A percentile compares a stretch with the other conserved stretches of the same genome.
phyloP scores from a whole-genome alignment of 2,888 invertebrate species.

The Mesorhabditis spiculigera region DNA sequence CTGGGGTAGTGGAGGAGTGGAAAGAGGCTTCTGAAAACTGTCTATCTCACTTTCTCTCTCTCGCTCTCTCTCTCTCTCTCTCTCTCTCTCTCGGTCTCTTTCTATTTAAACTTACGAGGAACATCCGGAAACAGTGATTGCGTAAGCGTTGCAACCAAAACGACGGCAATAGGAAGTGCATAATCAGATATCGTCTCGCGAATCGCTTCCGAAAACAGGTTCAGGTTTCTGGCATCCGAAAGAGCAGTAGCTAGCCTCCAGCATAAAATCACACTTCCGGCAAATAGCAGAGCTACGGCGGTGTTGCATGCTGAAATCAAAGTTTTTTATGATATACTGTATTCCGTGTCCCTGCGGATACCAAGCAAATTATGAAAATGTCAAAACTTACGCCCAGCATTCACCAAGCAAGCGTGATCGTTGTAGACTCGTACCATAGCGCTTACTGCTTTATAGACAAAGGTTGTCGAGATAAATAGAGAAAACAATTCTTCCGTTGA shows the following conservation, averaged over 20 bases:
- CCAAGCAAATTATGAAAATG: not conserved
- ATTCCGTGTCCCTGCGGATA: not conserved
- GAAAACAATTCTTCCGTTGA: conserved; percentile 17
- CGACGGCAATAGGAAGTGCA: conserved; percentile 12
- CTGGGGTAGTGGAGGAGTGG: not conserved
- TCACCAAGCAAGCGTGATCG: conserved; percentile 4
- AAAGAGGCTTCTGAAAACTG: not conserved
- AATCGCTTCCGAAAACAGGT: not conserved
- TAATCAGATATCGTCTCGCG: conserved; percentile 16
- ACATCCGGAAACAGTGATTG: conserved; percentile 11
- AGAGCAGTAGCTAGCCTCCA: not conserved
- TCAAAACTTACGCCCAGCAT: not conserved
- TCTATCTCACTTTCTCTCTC: not conserved
- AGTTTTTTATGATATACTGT: not conserved
- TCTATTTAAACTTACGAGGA: conserved; percentile 2
- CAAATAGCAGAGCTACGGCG: not conserved
- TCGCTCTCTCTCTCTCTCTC: too few species aligned
- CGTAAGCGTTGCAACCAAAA: not conserved
- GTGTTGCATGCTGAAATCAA: not conserved
- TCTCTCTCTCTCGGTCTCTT: too few species aligned
- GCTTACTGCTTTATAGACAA: conserved; percentile 10
- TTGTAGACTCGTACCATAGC: conserved; percentile 3
- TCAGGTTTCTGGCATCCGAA: not conserved
- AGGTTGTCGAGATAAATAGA: conserved; percentile 12
- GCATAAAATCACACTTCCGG: not conserved